Conservation (phyloP, 2,113 vertebrate species). For the Rhabdomys dilectus region DNA sequence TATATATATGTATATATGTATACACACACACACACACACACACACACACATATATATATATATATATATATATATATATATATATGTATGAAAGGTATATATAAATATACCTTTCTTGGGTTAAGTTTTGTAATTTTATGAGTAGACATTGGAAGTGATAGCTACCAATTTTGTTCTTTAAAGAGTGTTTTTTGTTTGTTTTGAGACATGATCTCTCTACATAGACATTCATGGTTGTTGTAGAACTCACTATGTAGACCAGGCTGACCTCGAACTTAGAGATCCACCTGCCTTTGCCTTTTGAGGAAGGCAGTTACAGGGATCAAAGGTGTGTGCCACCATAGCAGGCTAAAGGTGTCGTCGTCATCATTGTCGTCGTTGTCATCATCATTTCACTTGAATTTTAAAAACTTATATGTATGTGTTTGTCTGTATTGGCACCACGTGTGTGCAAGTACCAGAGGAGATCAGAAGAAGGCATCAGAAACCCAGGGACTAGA, state of each 20-base stretch:
- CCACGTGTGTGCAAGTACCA: not conserved
- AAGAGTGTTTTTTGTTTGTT: not conserved
- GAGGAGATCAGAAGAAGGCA: not conserved
- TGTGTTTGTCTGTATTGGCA: not conserved
- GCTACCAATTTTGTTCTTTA: not conserved
- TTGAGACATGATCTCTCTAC: not conserved
- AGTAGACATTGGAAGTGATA: constrained; percentile 14
- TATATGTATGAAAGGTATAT: not conserved
- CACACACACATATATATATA: too few species aligned
- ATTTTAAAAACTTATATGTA: not conserved
- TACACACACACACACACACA: not conserved
- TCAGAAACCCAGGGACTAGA: not conserved
- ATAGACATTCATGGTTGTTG: too few species aligned
- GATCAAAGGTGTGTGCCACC: not conserved
- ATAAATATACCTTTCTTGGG: not conserved
- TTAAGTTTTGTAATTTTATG: constrained; percentile 31
- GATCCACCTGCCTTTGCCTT: not conserved
- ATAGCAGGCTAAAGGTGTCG: not conserved
- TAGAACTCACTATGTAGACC: not conserved
- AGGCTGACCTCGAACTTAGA: not conserved
- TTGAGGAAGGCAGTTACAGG: not conserved
- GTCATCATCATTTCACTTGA: not conserved
- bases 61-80: not conserved
- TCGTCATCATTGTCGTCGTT: not conserved
- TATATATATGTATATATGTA: not conserved